These are phyloP conservation scores for Actinernus sp. DNA, from an alignment of 92 coral and sea anemone species.

Conservation along the genomic window DNA sequence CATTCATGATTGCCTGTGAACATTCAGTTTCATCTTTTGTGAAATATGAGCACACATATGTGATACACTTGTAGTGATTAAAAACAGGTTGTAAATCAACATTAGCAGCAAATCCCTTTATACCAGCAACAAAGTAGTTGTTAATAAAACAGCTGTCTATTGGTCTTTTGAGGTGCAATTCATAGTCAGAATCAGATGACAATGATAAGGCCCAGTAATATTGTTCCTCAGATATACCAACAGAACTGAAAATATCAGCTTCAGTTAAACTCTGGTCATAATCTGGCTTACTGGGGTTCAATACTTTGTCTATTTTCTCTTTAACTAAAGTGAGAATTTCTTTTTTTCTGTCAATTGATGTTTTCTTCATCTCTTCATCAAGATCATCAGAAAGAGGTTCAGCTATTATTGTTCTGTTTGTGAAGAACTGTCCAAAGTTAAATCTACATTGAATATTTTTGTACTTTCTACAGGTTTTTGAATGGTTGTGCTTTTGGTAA, in stretches of 20 bases:
- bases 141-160: slow-evolving; percentile 49
- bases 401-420: slow-evolving; percentile 41
- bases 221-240: slow-evolving; percentile 58
- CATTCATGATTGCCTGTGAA: slow-evolving; percentile 68
- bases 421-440: slow-evolving; percentile 49
- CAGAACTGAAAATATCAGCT: slow-evolving; percentile 24
- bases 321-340: slow-evolving; percentile 29
- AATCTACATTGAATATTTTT: slow-evolving; percentile 40
- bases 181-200: slow-evolving; percentile 70
- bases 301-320: slow-evolving; percentile 34
- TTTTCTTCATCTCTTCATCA: slow-evolving; percentile 8
- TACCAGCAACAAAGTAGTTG: slow-evolving; percentile 57
- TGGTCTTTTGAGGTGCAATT: slow-evolving; percentile 67
- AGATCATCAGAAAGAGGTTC: slow-evolving; percentile 62
- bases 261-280: slow-evolving; percentile 29
- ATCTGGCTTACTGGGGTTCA: slow-evolving; percentile 24
- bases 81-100: slow-evolving; percentile 51
- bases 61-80: slow-evolving; percentile 59
- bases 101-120: slow-evolving; percentile 65
- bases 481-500: slow-evolving; percentile 31
- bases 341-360: slow-evolving; percentile 4
- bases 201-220: slow-evolving; percentile 70
- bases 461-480: slow-evolving; percentile 32
- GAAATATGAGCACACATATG: slow-evolving; percentile 56
- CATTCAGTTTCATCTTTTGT: slow-evolving; percentile 68